Evolutionary conservation across 1,140 invertebrate genomes (phyloP), one percentile per base, ranked within the genome.

Genomic region (Psix sp.): DNA sequence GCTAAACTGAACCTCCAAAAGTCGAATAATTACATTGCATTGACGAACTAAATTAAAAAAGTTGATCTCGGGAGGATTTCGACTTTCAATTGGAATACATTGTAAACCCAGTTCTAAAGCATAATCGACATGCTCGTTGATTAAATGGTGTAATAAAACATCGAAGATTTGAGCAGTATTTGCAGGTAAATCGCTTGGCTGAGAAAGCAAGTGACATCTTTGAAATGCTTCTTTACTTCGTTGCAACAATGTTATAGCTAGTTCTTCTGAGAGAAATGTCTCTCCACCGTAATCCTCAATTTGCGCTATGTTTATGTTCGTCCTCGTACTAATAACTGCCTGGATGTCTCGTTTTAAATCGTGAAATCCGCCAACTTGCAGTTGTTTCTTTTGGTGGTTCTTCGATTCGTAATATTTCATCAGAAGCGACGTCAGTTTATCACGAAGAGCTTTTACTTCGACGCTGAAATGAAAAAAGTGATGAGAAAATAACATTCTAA

Each of bases 221-320:
- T 94, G 91, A 74, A 99, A 95, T 0, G 96, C 96, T 21, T 93
- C 90, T 84, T 97, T 97, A 0, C 94, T 93, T 82, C 98, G 95
- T 83, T 97, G 95, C 9, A 99, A 86, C 76, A 99, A 90, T 76
- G 93, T 94, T 49, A 98, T 95, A 0, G 96, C 96, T n/a, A 99
- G 89, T 83, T 98, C 95, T 85, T 99, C 97, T 0, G 96, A 98
- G 1, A 99, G 88, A 84, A 99, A 99, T 0, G 96, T 99, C 87
- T 99, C 97, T 0, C 97, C 97, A 1, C 96, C 96, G 84, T 97
- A 98, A 84, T 98, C 95, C 84, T 99, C 97, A 52, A 95, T 94
- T 81, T 94, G 94, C 2, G 94, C 94, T 67, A 98, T 95, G 80
- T 97, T 97, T 31, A 97, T 95, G 78, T 97, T 97, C 0, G 96